Evolutionary conservation across 1,140 invertebrate species (phyloP).

Genomic region (Nylanderia fulva): DNA sequence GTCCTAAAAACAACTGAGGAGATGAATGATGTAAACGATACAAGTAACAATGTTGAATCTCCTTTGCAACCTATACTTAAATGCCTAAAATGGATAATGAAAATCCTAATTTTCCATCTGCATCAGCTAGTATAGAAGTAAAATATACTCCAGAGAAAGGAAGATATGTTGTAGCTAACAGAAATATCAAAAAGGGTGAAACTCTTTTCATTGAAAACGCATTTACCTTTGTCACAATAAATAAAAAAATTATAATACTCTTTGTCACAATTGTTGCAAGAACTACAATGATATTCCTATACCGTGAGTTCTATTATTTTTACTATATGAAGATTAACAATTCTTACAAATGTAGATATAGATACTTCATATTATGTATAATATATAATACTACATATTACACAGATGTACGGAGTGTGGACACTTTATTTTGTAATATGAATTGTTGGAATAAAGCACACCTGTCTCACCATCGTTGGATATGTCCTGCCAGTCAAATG

Average conservation of each 20-base stretch:
- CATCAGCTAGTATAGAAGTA: slow-evolving; percentile 77
- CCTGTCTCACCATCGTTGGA: slow-evolving; percentile 90
- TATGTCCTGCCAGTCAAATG: slow-evolving; percentile 89
- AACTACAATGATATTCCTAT: slow-evolving; percentile 74
- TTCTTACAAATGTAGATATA: neutral
- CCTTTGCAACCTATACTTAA: slow-evolving; percentile 55
- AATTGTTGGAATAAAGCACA: slow-evolving; percentile 88
- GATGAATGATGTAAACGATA: neutral
- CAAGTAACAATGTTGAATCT: slow-evolving; percentile 8
- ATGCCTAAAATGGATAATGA: slow-evolving; percentile 60
- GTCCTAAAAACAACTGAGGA: neutral
- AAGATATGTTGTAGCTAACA: slow-evolving; percentile 86
- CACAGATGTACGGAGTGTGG: slow-evolving; percentile 88
- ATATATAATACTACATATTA: slow-evolving; percentile 60
- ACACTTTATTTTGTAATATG: slow-evolving; percentile 89
- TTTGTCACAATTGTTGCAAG: slow-evolving; percentile 87
- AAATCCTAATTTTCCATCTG: slow-evolving; percentile 78
- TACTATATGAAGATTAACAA: neutral
- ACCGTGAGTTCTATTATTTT: slow-evolving; percentile 83
- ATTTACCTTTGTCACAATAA: slow-evolving; percentile 88
- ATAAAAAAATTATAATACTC: slow-evolving; percentile 81
- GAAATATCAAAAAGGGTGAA: slow-evolving; percentile 88
- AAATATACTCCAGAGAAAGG: slow-evolving; percentile 83
- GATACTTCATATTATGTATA: neutral
- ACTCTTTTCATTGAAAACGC: slow-evolving; percentile 90